Conservation (phyloP, 2,888 invertebrate genomes). For the Sisyra nigra region DNA sequence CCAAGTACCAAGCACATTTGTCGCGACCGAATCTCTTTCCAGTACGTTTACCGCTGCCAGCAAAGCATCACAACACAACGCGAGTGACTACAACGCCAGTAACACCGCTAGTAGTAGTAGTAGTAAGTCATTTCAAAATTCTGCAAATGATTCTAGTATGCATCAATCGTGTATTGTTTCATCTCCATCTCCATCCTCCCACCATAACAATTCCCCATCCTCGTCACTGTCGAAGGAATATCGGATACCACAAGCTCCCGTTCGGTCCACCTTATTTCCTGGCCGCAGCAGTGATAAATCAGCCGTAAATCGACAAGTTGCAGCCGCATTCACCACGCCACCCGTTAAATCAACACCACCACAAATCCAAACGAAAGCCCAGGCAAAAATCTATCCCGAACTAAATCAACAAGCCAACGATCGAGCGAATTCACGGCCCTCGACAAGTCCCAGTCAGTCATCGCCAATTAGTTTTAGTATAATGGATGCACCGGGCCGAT, state of each 20-base stretch:
- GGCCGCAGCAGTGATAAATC: constrained; percentile 18
- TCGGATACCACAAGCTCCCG: constrained; percentile 37
- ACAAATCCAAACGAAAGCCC: constrained; percentile 56
- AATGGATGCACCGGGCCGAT: constrained; percentile 49
- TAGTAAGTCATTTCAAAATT: constrained; percentile 29
- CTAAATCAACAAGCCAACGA: constrained; percentile 25
- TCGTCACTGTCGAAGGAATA: constrained; percentile 41
- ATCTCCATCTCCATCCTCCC: constrained; percentile 39
- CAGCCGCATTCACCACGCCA: constrained; percentile 37
- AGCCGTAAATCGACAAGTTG: constrained; percentile 23
- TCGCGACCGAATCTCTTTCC: constrained; percentile 29
- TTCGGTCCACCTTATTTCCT: constrained; percentile 24
- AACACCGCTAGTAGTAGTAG: constrained; percentile 28
- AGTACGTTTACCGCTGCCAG: constrained; percentile 33
- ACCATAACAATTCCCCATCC: constrained; percentile 23
- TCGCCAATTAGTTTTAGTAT: constrained; percentile 63
- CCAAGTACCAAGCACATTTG: constrained; percentile 43
- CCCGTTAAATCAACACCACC: constrained; percentile 21
- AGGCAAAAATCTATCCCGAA: constrained; percentile 64
- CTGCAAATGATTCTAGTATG: constrained; percentile 22
- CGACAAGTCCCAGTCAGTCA: constrained; percentile 42
- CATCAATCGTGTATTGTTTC: constrained; percentile 59
- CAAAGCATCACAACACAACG: constrained; percentile 24
- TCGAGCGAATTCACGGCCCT: constrained; percentile 25
- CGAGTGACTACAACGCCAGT: constrained; percentile 17